These are phyloP conservation scores for Cloeon dipterum DNA, from an alignment of 2,888 invertebrate species.

Conservation along the genomic window DNA sequence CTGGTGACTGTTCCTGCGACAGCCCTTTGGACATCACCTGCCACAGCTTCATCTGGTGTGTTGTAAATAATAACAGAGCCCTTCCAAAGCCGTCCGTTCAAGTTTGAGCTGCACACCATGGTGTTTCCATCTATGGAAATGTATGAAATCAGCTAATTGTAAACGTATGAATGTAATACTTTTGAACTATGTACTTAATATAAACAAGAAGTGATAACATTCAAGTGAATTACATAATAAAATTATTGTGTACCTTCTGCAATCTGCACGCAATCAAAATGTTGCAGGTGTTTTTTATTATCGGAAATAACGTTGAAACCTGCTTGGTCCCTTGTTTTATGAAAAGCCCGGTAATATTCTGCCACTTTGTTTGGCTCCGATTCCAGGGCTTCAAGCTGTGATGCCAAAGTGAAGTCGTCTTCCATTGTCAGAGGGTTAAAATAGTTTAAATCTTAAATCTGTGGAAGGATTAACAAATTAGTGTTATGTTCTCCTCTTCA, in stretches of 20 bases:
- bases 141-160: too few relatives aligned
- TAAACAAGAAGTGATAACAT: too few relatives aligned
- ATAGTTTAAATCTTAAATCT: too few relatives aligned
- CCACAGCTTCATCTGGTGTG: conserved; percentile 18
- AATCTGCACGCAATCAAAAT: neutral
- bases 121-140: conserved; percentile 28
- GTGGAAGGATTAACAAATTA: too few relatives aligned
- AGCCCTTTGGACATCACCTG: conserved; percentile 21
- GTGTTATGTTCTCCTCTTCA: too few relatives aligned
- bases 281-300: too few relatives aligned
- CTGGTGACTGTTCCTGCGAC: conserved; percentile 20
- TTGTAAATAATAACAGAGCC: conserved; percentile 31
- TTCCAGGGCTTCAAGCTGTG: conserved; percentile 6
- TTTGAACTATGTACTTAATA: too few relatives aligned
- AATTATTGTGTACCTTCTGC: neutral
- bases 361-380: conserved; percentile 16
- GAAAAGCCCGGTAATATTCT: conserved; percentile 15
- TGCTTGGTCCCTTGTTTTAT: neutral
- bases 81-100: conserved; percentile 34
- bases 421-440: too few relatives aligned
- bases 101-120: conserved; percentile 30
- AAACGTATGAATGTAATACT: conserved; percentile 6
- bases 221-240: too few relatives aligned
- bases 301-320: too few relatives aligned
- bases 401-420: too few relatives aligned